phyloP scores from a whole-genome alignment of 2,113 vertebrate species.

The Periophthalmodon schlosseri region DNA sequence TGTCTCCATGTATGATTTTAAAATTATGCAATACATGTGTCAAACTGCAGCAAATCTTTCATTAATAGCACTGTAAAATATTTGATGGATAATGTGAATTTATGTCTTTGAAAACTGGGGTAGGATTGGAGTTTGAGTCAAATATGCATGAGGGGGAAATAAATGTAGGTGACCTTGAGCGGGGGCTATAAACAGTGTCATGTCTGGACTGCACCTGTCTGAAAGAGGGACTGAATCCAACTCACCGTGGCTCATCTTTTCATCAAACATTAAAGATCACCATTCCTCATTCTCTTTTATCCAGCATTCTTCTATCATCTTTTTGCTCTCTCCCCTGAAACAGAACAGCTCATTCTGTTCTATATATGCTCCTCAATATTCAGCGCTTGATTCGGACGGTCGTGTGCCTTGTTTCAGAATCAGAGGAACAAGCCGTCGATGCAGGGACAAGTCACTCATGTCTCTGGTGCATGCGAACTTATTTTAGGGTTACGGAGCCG shows the following conservation, averaged over 20 bases:
- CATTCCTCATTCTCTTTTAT: constrained; percentile 27
- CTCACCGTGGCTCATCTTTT: constrained; percentile 2
- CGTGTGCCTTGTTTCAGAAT: neutral
- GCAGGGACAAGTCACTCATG: neutral
- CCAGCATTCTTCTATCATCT: constrained; percentile 15
- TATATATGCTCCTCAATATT: neutral
- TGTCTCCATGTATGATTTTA: neutral
- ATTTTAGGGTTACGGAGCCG: neutral
- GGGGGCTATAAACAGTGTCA: constrained; percentile 19
- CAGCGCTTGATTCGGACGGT: neutral
- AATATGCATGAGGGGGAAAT: constrained; percentile 18
- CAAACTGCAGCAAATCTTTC: constrained; percentile 2
- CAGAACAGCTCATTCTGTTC: neutral
- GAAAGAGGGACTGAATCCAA: constrained; percentile 10
- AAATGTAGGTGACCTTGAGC: constrained; percentile 17
- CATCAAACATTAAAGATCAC: constrained; percentile 24
- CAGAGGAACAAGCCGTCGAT: neutral
- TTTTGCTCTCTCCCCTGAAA: neutral
- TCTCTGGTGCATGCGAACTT: neutral
- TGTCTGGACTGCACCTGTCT: constrained; percentile 6
- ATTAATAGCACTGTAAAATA: constrained; percentile 16
- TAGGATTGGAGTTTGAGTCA: constrained; percentile 23
- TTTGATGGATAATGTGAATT: constrained; percentile 26
- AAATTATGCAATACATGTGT: constrained; percentile 3
- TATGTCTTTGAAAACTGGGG: constrained; percentile 22